These are phyloP conservation scores for Drosophila asahinai DNA, from an alignment of 1,140 invertebrate genomes.

Conservation along the genomic window DNA sequence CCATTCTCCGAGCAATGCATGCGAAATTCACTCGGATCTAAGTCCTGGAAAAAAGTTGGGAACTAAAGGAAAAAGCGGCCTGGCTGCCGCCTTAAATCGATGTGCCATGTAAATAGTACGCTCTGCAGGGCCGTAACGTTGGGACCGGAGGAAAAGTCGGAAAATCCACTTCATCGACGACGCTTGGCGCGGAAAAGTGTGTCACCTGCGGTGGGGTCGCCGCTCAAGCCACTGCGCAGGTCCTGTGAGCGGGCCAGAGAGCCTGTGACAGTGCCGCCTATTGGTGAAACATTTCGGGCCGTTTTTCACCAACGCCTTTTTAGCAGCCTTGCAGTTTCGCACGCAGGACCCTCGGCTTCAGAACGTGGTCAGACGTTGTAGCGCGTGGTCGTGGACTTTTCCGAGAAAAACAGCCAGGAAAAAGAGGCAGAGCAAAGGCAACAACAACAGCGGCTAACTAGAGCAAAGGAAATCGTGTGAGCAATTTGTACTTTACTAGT, in stretches of 20 bases:
- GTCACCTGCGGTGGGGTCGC: constrained; percentile 61
- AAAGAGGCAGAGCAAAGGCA: constrained; percentile 27
- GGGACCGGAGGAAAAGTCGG: constrained; percentile 3
- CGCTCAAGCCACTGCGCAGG: constrained; percentile 52
- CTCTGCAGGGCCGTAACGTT: constrained; percentile 3
- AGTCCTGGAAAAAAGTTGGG: constrained; percentile 27
- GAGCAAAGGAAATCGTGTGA: constrained; percentile 80
- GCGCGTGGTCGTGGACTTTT: constrained; percentile 71
- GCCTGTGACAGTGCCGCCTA: constrained; percentile 21
- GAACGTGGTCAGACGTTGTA: constrained; percentile 77
- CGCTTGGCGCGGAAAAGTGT: constrained; percentile 76
- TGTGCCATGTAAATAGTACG: constrained; percentile 75
- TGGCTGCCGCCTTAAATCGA: constrained; percentile 59
- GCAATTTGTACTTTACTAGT: constrained; percentile 74
- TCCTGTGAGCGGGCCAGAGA: constrained; percentile 47
- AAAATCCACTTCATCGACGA: constrained; percentile 63
- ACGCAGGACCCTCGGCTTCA: constrained; percentile 28
- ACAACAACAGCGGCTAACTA: constrained; percentile 43
- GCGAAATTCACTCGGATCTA: constrained; percentile 63
- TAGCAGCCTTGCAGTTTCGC: constrained; percentile 2
- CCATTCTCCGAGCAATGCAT: constrained; percentile 63
- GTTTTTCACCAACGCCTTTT: constrained; percentile 38
- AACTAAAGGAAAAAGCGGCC: constrained; percentile 21
- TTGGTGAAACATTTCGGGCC: constrained; percentile 27
- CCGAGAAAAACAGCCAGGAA: constrained; percentile 14